Conservation (phyloP, 2,797 vertebrate species). For the Macropus fuliginosus region DNA sequence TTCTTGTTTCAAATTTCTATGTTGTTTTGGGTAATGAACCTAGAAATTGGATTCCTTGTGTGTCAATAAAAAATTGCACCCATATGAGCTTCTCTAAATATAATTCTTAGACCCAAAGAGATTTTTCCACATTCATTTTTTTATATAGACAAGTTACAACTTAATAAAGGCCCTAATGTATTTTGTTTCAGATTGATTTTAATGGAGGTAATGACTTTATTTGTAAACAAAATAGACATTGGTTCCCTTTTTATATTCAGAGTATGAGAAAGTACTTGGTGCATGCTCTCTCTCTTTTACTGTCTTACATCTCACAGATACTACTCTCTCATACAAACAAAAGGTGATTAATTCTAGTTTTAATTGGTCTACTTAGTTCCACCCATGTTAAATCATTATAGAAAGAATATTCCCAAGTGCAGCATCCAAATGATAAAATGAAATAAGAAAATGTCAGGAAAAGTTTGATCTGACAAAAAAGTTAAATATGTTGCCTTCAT, state of each 20-base stretch:
- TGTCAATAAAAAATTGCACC: slow-evolving; percentile 83
- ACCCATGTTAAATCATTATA: slow-evolving; percentile 45
- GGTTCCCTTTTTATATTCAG: slow-evolving; percentile 51
- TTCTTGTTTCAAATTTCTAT: slow-evolving; percentile 87
- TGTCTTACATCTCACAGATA: background rate
- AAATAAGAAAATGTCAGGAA: slow-evolving; percentile 36
- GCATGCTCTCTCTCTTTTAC: slow-evolving; percentile 28
- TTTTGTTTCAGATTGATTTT: slow-evolving; percentile 51
- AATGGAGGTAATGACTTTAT: slow-evolving; percentile 40
- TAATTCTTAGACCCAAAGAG: slow-evolving; percentile 77
- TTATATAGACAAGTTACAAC: background rate
- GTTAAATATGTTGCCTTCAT: slow-evolving; percentile 28
- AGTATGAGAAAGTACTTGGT: background rate
- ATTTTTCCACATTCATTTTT: slow-evolving; percentile 62
- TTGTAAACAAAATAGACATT: slow-evolving; percentile 13
- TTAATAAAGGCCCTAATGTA: slow-evolving; percentile 70
- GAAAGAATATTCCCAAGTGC: background rate
- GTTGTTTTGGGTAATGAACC: slow-evolving; percentile 89
- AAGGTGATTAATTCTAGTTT: slow-evolving; percentile 47
- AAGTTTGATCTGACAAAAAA: slow-evolving; percentile 10
- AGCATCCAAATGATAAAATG: slow-evolving; percentile 44
- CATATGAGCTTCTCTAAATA: slow-evolving; percentile 74
- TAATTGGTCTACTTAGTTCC: slow-evolving; percentile 55
- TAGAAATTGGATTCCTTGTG: slow-evolving; percentile 87
- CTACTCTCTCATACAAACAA: slow-evolving; percentile 33